These are phyloP conservation scores for Calvadosia cruxmelitensis DNA, from an alignment of 30 jellyfish, hydroid and myxozoan genomes.

Conservation along the genomic window DNA sequence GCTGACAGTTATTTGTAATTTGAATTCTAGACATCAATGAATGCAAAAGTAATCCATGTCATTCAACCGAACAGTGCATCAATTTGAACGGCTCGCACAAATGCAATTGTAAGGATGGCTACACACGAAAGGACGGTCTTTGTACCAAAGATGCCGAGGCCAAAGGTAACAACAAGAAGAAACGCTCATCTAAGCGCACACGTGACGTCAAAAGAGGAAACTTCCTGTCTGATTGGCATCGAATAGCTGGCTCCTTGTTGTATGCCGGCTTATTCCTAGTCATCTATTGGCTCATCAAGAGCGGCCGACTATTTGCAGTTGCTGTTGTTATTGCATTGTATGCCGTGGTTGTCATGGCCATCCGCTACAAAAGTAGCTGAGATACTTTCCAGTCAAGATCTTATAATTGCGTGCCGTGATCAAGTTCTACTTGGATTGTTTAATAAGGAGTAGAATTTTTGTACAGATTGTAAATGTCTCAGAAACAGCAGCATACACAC, in stretches of 20 bases:
- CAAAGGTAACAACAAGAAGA: conserved; percentile 11
- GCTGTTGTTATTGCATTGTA: not conserved
- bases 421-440: no score
- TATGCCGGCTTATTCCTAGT: conserved; percentile 41
- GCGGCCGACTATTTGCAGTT: conserved; percentile 16
- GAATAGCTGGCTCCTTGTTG: conserved; percentile 54
- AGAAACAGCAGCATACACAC: no score
- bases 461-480: no score
- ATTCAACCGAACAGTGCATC: conserved; percentile 52
- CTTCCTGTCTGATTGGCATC: conserved; percentile 32
- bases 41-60: conserved; percentile 43
- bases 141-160: conserved; percentile 28
- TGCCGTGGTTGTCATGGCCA: no score
- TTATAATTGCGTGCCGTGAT: no score
- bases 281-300: conserved; percentile 11
- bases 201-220: conserved; percentile 12
- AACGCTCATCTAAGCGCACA: conserved; percentile 1
- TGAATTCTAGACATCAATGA: conserved; percentile 57
- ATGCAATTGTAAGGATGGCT: conserved; percentile 70
- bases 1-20: no score
- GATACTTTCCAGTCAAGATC: no score
- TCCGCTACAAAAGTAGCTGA: no score
- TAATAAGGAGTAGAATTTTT: no score
- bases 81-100: conserved; percentile 58
- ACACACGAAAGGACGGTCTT: conserved; percentile 36